These are phyloP conservation scores for Ephialtes manifestator DNA, from an alignment of 2,888 invertebrate species.

Conservation along the genomic window DNA sequence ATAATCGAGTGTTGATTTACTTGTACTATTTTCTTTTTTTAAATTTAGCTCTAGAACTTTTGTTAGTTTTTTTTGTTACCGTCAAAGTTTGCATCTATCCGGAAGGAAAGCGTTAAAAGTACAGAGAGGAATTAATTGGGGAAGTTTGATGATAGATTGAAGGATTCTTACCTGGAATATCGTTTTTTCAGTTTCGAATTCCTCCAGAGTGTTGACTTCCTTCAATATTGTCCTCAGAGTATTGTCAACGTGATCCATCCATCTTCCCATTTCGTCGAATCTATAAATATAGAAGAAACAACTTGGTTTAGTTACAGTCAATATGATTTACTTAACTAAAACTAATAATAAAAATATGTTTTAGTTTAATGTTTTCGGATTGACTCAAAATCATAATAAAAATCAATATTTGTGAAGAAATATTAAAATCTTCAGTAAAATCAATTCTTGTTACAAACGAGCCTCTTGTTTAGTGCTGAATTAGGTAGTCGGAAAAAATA, in stretches of 20 bases:
- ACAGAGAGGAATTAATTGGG: conserved; percentile 39
- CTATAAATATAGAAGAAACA: conserved; percentile 79
- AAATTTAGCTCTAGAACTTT: not conserved
- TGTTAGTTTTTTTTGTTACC: conserved; percentile 78
- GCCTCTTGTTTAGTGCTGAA: no score
- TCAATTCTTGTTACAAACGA: not conserved
- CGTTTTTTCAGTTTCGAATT: conserved; percentile 95
- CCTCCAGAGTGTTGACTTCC: conserved; percentile 94
- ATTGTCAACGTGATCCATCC: conserved; percentile 96
- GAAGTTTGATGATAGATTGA: conserved; percentile 39
- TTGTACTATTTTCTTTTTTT: not conserved
- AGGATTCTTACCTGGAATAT: conserved; percentile 92
- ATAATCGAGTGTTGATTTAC: not conserved
- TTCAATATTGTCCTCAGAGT: conserved; percentile 94
- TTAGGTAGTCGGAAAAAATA: no score
- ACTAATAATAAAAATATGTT: no score
- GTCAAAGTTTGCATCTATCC: conserved; percentile 82
- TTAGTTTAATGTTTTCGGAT: no score
- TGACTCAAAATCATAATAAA: not conserved
- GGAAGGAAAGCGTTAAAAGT: conserved; percentile 71
- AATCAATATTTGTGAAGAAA: not conserved
- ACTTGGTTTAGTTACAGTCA: not conserved
- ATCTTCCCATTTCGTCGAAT: conserved; percentile 93
- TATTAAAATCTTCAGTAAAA: not conserved
- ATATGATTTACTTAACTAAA: no score